These are phyloP conservation scores for Drosophila auraria DNA, from an alignment of 1,140 invertebrate species.

Conservation along the genomic window DNA sequence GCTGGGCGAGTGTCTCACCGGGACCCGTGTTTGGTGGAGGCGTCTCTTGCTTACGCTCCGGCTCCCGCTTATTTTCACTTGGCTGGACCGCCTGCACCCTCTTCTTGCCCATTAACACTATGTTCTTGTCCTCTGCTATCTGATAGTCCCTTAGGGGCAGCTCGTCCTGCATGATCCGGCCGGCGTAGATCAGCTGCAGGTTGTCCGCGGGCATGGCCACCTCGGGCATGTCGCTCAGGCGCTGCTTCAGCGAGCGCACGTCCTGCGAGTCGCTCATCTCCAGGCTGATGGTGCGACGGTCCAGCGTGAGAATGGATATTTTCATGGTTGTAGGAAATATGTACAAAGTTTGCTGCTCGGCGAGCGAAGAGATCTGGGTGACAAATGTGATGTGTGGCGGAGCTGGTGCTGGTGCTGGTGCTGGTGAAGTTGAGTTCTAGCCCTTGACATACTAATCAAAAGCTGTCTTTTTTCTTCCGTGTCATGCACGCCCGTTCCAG, in stretches of 20 bases:
- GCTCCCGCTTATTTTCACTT: neutral
- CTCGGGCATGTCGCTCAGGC: slow-evolving; percentile 43
- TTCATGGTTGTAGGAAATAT: slow-evolving; percentile 54
- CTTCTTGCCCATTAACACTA: slow-evolving; percentile 71
- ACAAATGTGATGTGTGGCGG: neutral
- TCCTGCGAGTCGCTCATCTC: slow-evolving; percentile 54
- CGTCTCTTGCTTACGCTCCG: slow-evolving; percentile 1
- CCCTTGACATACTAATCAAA: slow-evolving; percentile 54
- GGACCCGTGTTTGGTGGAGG: slow-evolving; percentile 4
- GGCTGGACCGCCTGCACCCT: neutral
- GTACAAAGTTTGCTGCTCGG: slow-evolving; percentile 1
- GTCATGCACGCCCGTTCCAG: slow-evolving; percentile 53
- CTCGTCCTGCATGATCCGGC: slow-evolving; percentile 71
- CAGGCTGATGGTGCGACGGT: slow-evolving; percentile 61
- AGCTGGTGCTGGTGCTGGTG: neutral
- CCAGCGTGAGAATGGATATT: slow-evolving; percentile 68
- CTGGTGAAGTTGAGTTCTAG: slow-evolving; percentile 19
- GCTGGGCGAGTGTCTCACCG: slow-evolving; percentile 10
- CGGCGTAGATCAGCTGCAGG: slow-evolving; percentile 70
- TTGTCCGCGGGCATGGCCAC: slow-evolving; percentile 51
- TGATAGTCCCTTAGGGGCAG: slow-evolving; percentile 54
- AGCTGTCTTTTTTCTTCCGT: slow-evolving; percentile 11
- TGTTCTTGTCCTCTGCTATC: slow-evolving; percentile 62
- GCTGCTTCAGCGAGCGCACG: slow-evolving; percentile 62
- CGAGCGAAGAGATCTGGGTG: neutral